Percentiles rank a stretch among this genome's conserved stretches.
phyloP scores from a whole-genome alignment of 1,140 invertebrate species.

The Melipona quadrifasciata region DNA sequence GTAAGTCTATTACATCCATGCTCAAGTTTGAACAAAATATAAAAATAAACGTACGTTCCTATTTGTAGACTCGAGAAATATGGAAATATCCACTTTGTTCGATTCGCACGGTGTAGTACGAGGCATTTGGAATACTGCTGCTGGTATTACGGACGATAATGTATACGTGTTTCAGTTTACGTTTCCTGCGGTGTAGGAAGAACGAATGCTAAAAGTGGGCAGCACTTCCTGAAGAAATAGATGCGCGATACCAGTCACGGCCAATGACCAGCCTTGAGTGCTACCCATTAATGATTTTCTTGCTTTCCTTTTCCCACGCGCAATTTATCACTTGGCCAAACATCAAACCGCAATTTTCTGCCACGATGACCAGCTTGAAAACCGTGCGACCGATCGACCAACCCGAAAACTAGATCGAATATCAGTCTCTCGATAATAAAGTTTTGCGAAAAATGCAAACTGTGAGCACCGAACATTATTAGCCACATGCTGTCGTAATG shows the following conservation, averaged over 20 bases:
- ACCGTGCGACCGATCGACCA: not conserved
- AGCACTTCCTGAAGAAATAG: conserved; percentile 52
- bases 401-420: not conserved
- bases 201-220: conserved; percentile 15
- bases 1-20: no score
- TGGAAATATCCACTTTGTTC: not conserved
- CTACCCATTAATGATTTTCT: conserved; percentile 62
- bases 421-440: no score
- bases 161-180: not conserved
- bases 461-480: not conserved
- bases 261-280: conserved; percentile 63
- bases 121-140: no score
- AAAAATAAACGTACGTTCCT: not conserved
- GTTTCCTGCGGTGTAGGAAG: not conserved
- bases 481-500: conserved; percentile 50
- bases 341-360: conserved; percentile 24
- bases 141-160: not conserved
- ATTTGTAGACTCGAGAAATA: not conserved
- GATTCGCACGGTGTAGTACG: not conserved
- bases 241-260: conserved; percentile 54
- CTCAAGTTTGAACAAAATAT: not conserved
- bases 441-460: not conserved
- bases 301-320: conserved; percentile 49
- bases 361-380: no score
- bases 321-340: conserved; percentile 32